phyloP scores from a whole-genome alignment of 1,140 invertebrate genomes.

The Orchestia grillus region DNA sequence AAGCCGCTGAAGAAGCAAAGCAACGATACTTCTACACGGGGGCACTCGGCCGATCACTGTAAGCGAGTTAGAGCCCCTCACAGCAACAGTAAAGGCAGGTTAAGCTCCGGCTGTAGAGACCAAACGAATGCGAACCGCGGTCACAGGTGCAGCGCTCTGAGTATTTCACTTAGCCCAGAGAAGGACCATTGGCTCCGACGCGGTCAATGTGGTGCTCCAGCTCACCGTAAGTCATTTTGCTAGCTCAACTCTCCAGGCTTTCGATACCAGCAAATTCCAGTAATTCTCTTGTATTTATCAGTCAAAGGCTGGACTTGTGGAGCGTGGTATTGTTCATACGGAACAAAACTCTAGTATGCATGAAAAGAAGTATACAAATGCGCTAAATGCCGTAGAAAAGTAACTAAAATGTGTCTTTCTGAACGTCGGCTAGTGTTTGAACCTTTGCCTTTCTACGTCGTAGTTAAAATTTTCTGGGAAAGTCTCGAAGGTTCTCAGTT shows the following conservation, averaged over 20 bases:
- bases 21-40: neutral
- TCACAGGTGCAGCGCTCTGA: neutral
- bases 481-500: neutral
- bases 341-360: neutral
- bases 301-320: neutral
- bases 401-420: neutral
- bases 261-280: neutral
- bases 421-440: neutral
- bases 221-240: neutral
- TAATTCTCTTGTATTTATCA: neutral
- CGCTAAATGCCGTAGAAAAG: neutral
- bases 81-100: slow-evolving; percentile 6
- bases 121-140: neutral
- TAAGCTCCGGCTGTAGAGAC: neutral
- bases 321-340: neutral
- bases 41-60: neutral
- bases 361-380: neutral
- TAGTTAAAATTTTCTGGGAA: slow-evolving; percentile 2
- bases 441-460: neutral
- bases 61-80: neutral
- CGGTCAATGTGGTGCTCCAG: neutral
- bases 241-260: neutral
- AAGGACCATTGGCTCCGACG: neutral
- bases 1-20: neutral
- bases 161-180: neutral